Base-by-base conservation (phyloP, 2,888 invertebrate genomes). In the Hydriomena furcata region DNA sequence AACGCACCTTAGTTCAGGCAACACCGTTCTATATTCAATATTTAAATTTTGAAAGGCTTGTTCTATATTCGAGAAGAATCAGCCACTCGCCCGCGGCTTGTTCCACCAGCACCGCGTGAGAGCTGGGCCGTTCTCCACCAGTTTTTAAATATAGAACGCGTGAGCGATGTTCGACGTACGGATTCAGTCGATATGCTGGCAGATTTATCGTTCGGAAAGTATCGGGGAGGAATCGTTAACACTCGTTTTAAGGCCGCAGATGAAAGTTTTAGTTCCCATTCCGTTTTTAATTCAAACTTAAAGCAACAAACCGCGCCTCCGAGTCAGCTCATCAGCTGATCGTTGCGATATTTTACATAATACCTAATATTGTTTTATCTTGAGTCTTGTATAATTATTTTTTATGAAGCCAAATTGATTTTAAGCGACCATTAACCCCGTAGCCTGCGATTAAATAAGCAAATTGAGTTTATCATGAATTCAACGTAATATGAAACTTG, bases 241-340 rank as follows among this genome's bases (percentile, higher is more conserved):
- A 73, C 74, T 65, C 69, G 80, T 79, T 86, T 85, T 87, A 84
- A 82, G 76, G 74, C 77, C 73, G 73, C 79, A 60, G 76, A 76
- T 82, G 87, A 87, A 84, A 87, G 84, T 82, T 87, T 87, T 83
- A 85, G 65, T 52, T 71, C 63, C 78, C 69, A 80, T 81, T 82
- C 78, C 76, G 78, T 56, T 81, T 82, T 79, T 82, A 84, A 85
- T 81, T 81, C 79, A 77, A 73, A 70, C 75, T 74, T 76, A 76
- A 71, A 76, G 75, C 71, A 75, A 73, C 71, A 79, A 72, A 68
- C 69, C 60, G 51, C 47, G 49, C 46, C 55, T 56, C 55, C 57
- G 45, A 58, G 65, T 72, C 79, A 76, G 76, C 80, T 71, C 79
- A 71, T 70, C 68, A 38, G 56, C 49, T 60, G 50, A 52, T 12